phyloP scores from a whole-genome alignment of 37 sponge, comb jelly and placozoan species.

The Agelas oroides region DNA sequence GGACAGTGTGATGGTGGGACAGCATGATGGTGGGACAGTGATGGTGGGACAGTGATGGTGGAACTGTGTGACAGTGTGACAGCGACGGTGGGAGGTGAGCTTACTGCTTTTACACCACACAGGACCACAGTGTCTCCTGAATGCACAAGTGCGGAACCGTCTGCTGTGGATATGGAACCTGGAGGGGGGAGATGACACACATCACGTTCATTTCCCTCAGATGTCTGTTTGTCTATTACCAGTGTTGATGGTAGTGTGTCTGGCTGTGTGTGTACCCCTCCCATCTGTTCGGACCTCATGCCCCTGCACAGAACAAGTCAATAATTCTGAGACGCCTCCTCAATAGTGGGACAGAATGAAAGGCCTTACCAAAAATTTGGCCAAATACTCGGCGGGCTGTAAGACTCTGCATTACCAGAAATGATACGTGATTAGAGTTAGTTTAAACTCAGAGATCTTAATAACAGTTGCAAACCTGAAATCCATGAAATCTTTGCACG shows the following conservation, averaged over 20 bases:
- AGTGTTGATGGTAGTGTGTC: conserved; percentile 48
- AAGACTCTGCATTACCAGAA: conserved; percentile 10
- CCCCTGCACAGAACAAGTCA: conserved; percentile 5
- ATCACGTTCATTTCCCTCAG: no score
- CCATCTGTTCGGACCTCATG: conserved; percentile 65
- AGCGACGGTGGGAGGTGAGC: background rate
- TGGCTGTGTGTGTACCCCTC: background rate
- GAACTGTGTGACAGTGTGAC: no score
- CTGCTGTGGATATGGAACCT: conserved; percentile 65
- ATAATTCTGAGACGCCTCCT: no score
- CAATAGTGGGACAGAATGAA: no score
- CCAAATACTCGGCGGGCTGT: conserved; percentile 21
- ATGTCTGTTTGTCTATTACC: background rate
- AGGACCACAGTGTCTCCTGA: conserved; percentile 68
- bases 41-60: no score
- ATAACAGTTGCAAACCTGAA: no score
- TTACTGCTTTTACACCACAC: conserved; percentile 77
- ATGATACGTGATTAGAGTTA: no score
- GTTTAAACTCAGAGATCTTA: no score
- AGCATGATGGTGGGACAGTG: no score
- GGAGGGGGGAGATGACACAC: no score
- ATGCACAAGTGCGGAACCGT: conserved; percentile 72
- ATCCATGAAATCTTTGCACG: no score
- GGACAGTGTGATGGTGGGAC: no score
- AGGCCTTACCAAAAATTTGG: conserved; percentile 42